phyloP scores from a whole-genome alignment of 2,888 invertebrate species.

The Eristalis intricaria region DNA sequence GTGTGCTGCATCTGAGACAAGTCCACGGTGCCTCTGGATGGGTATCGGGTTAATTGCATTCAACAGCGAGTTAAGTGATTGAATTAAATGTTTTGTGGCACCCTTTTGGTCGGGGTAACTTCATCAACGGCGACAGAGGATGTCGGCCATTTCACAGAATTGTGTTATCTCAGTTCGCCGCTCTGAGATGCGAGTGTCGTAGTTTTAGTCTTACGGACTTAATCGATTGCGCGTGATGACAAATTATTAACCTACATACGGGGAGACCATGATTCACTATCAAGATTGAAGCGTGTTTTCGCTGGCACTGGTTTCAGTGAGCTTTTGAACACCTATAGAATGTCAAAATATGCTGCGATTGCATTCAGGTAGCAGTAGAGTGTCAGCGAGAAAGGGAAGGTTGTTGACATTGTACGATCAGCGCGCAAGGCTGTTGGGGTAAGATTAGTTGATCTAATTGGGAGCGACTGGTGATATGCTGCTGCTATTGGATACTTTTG shows the following conservation, averaged over 20 bases:
- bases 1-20: background rate
- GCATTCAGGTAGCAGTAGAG: slow-evolving; percentile 7
- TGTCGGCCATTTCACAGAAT: background rate
- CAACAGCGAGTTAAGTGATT: background rate
- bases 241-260: background rate
- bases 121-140: background rate
- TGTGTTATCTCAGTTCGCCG: background rate
- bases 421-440: slow-evolving; percentile 17
- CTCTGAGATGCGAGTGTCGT: background rate
- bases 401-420: slow-evolving; percentile 50
- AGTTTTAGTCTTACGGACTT: background rate
- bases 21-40: background rate
- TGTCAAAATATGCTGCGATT: slow-evolving; percentile 39
- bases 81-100: background rate
- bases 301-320: background rate
- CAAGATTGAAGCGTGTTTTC: background rate
- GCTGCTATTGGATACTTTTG: background rate
- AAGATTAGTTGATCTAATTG: slow-evolving; percentile 41
- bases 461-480: slow-evolving; percentile 10
- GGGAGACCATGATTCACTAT: background rate
- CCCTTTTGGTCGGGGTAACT: background rate
- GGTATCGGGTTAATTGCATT: background rate
- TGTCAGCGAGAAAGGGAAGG: slow-evolving; percentile 32
- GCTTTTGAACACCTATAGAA: slow-evolving; percentile 12
- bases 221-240: background rate